Evolutionary conservation across 2,797 vertebrate species (phyloP), one percentile per base, ranked within the genome.

Genomic region (Cryptoprocta ferox): DNA sequence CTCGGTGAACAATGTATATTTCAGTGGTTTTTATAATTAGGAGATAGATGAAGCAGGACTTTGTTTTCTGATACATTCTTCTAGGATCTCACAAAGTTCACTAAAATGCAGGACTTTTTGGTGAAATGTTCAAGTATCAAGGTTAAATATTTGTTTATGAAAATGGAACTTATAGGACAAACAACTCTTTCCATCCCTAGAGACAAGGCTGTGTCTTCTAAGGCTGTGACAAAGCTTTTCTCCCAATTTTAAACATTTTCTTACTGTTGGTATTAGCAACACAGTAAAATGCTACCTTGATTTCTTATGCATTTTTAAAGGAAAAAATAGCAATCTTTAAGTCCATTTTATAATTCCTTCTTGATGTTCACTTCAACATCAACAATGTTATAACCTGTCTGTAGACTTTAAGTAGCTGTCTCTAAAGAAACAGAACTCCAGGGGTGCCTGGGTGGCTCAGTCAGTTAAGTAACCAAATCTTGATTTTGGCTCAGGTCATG

Each of bases 81-180:
- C 10, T 16, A 68, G 19, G 14, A 76, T 70, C 26, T 85, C 37
- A 88, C 32, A 89, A 84, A 73, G 8, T 21, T 83, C 66, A 53
- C 26, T 87, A 82, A 93, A 81, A 92, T 63, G n/a, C 19, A 45
- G 5, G 63, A 35, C 14, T 53, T 94, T 82, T 85, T 73, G 56
- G 35, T 63, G 3, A 85, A 96, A 81, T 4, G 11, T 70, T 37
- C 53, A 89, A 18, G 6, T 16, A 92, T 30, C 88, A 91, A 48
- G 68, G 21, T 76, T 88, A 83, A 90, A 87, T 78, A 65, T 78
- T 95, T 93, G 19, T 71, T 71, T 83, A 83, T 93, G 45, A n/a
- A 79, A 59, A 87, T 59, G 3, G 1, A 78, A 35, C 78, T 87
- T 24, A 91, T 50, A 59, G 16, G n/a, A 73, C 13, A 91, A 75